phyloP scores from a whole-genome alignment of 2,113 vertebrate genomes.

The Peromyscus polionotus region DNA sequence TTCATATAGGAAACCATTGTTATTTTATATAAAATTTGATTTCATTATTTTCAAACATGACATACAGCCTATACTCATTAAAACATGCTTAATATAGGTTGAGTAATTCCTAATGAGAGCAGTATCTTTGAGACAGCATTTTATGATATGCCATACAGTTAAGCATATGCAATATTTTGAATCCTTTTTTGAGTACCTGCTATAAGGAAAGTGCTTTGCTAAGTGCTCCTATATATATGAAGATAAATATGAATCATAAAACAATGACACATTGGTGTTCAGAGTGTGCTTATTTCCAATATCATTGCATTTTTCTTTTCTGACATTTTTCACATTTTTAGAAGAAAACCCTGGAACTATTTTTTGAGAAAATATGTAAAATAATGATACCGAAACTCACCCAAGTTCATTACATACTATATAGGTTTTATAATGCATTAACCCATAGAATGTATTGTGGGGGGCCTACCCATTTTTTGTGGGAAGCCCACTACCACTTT shows the following conservation, averaged over 20 bases:
- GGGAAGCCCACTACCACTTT: too few relatives aligned
- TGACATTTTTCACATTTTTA: conserved; percentile 64
- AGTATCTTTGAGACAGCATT: conserved; percentile 30
- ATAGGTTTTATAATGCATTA: not conserved
- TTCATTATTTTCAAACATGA: not conserved
- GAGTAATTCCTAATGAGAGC: not conserved
- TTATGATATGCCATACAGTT: not conserved
- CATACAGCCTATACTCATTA: not conserved
- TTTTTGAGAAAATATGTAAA: conserved; percentile 14
- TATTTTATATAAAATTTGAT: not conserved
- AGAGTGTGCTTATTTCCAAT: conserved; percentile 50
- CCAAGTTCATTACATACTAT: not conserved
- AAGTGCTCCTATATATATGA: conserved; percentile 29
- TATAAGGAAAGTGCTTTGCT: conserved; percentile 27
- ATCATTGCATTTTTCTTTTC: conserved; percentile 56
- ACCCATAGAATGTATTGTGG: not conserved
- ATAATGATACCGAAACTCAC: not conserved
- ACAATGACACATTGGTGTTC: conserved; percentile 56
- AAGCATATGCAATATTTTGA: conserved; percentile 51
- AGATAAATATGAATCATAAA: conserved; percentile 55
- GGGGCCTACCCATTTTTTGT: too few relatives aligned
- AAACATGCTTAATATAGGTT: not conserved
- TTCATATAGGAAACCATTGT: not conserved
- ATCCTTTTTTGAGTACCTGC: conserved; percentile 18
- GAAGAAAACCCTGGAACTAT: not conserved